phyloP scores from a whole-genome alignment of 1,140 invertebrate species.

The Caerostris darwini region DNA sequence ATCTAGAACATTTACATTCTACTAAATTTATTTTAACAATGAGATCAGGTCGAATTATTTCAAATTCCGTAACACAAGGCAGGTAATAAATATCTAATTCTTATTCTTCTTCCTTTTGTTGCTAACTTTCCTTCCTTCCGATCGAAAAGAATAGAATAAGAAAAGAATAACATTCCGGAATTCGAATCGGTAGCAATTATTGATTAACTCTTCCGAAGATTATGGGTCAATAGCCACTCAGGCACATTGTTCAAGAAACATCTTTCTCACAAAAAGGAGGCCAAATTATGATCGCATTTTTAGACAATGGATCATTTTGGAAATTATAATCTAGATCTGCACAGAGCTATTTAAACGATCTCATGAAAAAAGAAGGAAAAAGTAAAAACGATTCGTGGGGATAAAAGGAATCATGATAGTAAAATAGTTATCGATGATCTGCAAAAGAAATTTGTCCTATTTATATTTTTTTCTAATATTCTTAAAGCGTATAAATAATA shows the following conservation, averaged over 20 bases:
- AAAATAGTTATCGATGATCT: neutral
- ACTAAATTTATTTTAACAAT: no score
- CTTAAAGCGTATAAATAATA: no score
- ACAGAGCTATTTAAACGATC: neutral
- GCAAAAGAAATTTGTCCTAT: no score
- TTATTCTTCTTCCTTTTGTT: neutral
- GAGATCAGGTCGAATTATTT: no score
- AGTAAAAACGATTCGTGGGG: neutral
- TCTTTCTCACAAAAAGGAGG: neutral
- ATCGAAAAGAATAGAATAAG: neutral
- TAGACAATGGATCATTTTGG: slow-evolving; percentile 7
- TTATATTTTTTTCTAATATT: no score
- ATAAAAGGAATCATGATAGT: neutral
- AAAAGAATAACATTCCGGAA: neutral
- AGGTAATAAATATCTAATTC: neutral
- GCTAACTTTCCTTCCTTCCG: neutral
- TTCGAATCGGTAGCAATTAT: neutral
- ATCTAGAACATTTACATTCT: no score
- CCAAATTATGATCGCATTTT: neutral
- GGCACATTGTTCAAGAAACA: neutral
- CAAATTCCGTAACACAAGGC: no score
- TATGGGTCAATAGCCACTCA: neutral
- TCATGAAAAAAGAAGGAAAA: neutral
- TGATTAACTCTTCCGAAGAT: slow-evolving; percentile 31
- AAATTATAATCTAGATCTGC: slow-evolving; percentile 17